Conservation (phyloP, 2,113 vertebrate genomes). For the Crypturellus undulatus region DNA sequence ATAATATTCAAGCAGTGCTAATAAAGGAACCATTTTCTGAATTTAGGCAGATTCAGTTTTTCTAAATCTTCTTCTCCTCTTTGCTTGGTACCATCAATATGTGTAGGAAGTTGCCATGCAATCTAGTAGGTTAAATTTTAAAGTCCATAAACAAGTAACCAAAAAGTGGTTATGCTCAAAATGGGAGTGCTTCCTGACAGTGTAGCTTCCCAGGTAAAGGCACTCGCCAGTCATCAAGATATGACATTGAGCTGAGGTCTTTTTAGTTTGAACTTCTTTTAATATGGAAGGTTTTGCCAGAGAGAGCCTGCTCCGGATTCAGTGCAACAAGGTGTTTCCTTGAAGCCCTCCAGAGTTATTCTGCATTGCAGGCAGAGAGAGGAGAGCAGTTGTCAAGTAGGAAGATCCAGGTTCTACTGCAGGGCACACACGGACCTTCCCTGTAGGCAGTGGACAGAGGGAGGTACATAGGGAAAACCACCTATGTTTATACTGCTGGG, state of each 20-base stretch:
- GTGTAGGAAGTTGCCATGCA: neutral
- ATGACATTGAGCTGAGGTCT: neutral
- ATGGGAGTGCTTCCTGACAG: neutral
- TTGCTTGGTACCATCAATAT: neutral
- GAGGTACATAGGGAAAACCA: neutral
- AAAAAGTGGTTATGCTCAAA: neutral
- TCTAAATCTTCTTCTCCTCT: neutral
- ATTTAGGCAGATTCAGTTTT: neutral
- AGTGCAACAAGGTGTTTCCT: neutral
- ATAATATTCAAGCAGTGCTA: neutral
- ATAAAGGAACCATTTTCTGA: neutral
- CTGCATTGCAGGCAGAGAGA: neutral
- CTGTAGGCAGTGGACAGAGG: neutral
- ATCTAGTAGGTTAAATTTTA: neutral
- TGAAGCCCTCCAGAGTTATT: fast-evolving
- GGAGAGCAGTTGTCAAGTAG: fast-evolving
- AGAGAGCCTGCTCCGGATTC: neutral
- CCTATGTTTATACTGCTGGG: neutral
- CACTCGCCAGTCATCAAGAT: neutral
- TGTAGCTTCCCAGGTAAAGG: neutral
- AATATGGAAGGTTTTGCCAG: neutral
- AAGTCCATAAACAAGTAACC: neutral
- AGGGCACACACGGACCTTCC: fast-evolving
- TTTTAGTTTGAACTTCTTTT: neutral
- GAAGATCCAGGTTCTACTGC: neutral